Evolutionary conservation across 2,797 vertebrate species (phyloP).

Genomic region (Oryzias sinensis): DNA sequence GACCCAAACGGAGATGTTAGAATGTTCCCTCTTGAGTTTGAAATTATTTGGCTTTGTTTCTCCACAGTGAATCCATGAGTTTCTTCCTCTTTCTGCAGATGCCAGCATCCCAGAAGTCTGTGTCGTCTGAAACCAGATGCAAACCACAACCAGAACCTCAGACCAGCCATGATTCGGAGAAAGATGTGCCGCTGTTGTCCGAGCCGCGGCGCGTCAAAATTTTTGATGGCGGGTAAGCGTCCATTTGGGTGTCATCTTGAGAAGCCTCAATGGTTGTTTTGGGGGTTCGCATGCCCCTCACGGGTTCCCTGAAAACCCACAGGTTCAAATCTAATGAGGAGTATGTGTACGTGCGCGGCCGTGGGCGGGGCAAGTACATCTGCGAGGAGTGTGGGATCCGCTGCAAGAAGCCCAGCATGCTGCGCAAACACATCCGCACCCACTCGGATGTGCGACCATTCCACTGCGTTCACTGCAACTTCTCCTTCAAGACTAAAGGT

Average conservation of each 20-base stretch:
- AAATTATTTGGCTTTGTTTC: not conserved
- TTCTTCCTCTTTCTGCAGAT: slow-evolving; percentile 58
- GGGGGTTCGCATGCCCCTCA: not conserved
- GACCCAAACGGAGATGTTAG: too few relatives aligned
- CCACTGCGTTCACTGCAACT: slow-evolving; percentile 97
- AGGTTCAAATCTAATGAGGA: slow-evolving; percentile 99
- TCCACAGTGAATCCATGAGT: slow-evolving; percentile 1
- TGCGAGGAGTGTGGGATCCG: slow-evolving; percentile 99
- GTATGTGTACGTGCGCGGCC: slow-evolving; percentile 95
- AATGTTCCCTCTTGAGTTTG: too few relatives aligned
- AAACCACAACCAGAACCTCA: slow-evolving; percentile 86
- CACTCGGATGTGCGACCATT: slow-evolving; percentile 97
- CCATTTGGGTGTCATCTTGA: fast-evolving
- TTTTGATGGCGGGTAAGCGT: slow-evolving; percentile 96
- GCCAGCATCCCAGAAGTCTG: slow-evolving; percentile 80
- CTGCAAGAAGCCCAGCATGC: slow-evolving; percentile 99
- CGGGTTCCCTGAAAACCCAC: slow-evolving; percentile 21
- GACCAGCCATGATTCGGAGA: slow-evolving; percentile 87
- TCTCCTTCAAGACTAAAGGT: slow-evolving; percentile 99
- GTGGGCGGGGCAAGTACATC: slow-evolving; percentile 96
- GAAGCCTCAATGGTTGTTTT: not conserved
- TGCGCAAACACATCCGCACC: slow-evolving; percentile 98
- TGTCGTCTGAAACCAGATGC: slow-evolving; percentile 80
- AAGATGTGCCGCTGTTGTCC: slow-evolving; percentile 84
- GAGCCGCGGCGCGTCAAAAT: slow-evolving; percentile 96